Percentiles rank a stretch among this genome's conserved stretches.
phyloP scores from a whole-genome alignment of 2,888 invertebrate species.

The Sinodicranocentrus sp. region DNA sequence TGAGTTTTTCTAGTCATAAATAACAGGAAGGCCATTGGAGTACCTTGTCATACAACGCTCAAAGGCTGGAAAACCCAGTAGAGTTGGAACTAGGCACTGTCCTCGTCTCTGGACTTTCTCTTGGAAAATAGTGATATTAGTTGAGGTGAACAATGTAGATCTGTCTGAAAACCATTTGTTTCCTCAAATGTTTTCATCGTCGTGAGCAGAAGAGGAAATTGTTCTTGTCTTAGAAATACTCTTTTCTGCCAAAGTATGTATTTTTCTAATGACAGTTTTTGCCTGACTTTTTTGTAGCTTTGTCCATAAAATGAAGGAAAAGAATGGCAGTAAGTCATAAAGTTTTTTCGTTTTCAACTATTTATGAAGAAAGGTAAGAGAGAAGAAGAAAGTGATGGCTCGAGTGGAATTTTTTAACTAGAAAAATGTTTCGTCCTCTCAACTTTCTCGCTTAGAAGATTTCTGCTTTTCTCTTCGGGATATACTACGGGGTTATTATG shows the following conservation, averaged over 20 bases:
- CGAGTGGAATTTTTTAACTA: conserved; percentile 20
- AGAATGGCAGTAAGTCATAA: conserved; percentile 48
- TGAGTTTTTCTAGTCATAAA: conserved; percentile 24
- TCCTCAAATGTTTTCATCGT: conserved; percentile 1
- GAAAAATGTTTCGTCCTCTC: conserved; percentile 25
- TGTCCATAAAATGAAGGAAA: conserved; percentile 17
- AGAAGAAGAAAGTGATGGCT: neutral
- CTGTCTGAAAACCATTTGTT: conserved; percentile 11
- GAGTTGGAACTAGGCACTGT: too few relatives aligned
- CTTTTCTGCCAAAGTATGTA: neutral
- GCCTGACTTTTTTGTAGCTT: neutral
- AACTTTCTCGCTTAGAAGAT: too few relatives aligned
- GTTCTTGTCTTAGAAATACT: neutral
- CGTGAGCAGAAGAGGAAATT: neutral
- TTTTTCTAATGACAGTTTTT: neutral
- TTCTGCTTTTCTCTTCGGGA: conserved; percentile 8
- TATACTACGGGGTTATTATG: too few relatives aligned
- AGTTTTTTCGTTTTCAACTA: conserved; percentile 24
- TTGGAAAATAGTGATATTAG: too few relatives aligned
- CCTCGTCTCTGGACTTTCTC: too few relatives aligned
- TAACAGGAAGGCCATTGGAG: conserved; percentile 16
- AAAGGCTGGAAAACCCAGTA: too few relatives aligned
- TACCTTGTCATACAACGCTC: too few relatives aligned
- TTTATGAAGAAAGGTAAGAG: neutral
- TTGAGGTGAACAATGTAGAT: neutral